Base-by-base conservation (phyloP, 2,888 invertebrate genomes). In the Diarsia dahlii region DNA sequence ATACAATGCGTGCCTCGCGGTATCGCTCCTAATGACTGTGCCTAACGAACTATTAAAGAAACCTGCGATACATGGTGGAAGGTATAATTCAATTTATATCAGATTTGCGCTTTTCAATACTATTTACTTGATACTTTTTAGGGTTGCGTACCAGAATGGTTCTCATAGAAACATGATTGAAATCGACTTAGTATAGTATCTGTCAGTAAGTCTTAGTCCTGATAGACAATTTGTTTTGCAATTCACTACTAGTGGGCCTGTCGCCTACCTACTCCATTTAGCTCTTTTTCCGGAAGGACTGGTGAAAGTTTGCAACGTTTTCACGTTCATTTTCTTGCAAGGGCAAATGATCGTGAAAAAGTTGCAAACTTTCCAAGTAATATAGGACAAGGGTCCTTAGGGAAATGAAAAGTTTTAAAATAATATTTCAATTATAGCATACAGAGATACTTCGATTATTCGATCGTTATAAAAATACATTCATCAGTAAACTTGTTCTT, bases 41-140 rank as follows among this genome's bases (percentile, higher is more conserved):
- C 85, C 84, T 90, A 92, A 91, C 90, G 91, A 92, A 90, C 89
- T 91, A 90, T 90, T 90, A 90, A 88, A 87, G 84, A 75, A 78
- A 68, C 69, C 82, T 76, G n/a, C 75, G 67, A 74, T 72, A 70
- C 68, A 73, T 69, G 70, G 67, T 65, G 12, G 50, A 74, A 60
- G 67, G 71, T 73, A 72, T 78, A 76, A 82, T 82, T 84, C 74
- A 72, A 76, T 82, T 82, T 64, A 71, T 76, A 76, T 79, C 71
- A 71, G 80, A 82, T 81, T 70, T 69, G 72, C 56, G 39, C 56
- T 60, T 74, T 83, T 34, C 69, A 56, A 52, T 81, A 66, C 45
- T 65, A 56, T 62, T 78, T 74, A 13, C 12, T 62, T 62, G 13
- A 34, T 65, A 48, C 13, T 46, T 73, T 67, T 64, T 65, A 48